A percentile compares a stretch with the other conserved stretches of the same genome.
Evolutionary conservation across 2,113 vertebrate species (phyloP).

Genomic region (Chlamydotis undulata): DNA sequence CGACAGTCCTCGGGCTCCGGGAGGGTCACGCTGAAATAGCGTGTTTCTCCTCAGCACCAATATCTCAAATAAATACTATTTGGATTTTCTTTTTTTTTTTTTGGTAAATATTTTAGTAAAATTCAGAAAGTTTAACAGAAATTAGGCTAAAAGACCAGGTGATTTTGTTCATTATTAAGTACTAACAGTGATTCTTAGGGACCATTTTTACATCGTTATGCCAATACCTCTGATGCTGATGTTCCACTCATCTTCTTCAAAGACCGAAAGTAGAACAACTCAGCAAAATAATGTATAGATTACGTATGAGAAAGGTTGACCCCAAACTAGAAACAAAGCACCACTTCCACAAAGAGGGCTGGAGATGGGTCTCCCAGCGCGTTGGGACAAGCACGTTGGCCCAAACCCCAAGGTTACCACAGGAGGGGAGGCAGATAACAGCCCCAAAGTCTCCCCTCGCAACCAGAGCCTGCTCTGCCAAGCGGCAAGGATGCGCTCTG

Average conservation of each 20-base stretch:
- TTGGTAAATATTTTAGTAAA: neutral
- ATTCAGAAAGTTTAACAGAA: neutral
- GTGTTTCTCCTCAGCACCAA: neutral
- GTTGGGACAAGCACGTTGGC: neutral
- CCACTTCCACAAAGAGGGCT: neutral
- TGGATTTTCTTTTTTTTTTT: neutral
- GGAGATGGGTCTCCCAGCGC: neutral
- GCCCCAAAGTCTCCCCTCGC: rapidly evolving
- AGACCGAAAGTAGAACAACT: neutral
- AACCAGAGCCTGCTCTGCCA: neutral
- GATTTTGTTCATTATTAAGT: neutral
- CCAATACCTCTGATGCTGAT: neutral
- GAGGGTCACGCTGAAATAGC: neutral
- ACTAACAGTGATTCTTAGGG: neutral
- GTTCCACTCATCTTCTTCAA: neutral
- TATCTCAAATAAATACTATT: neutral
- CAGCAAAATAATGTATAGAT: neutral
- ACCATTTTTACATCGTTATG: rapidly evolving
- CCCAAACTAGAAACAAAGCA: too few relatives aligned
- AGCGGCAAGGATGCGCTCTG: rapidly evolving
- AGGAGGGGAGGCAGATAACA: too few relatives aligned
- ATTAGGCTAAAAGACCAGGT: neutral
- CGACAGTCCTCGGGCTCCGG: rapidly evolving
- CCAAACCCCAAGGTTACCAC: rapidly evolving
- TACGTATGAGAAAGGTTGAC: neutral